phyloP scores from a whole-genome alignment of 2,113 vertebrate genomes.

The Albula goreensis region DNA sequence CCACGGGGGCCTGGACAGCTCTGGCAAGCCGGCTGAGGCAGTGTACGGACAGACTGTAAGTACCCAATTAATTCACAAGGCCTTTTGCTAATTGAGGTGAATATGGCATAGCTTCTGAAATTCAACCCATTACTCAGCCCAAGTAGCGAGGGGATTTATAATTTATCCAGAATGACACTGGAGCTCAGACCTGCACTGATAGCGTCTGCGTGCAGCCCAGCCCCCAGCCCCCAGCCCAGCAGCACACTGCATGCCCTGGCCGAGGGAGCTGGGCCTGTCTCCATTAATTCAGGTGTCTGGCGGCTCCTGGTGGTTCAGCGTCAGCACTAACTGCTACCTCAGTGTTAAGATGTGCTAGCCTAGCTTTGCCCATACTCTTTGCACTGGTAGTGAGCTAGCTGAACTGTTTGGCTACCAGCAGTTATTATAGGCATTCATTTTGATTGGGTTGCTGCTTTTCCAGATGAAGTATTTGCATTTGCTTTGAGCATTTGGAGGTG shows the following conservation, averaged over 20 bases:
- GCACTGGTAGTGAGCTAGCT: too few relatives aligned
- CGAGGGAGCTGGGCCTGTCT: neutral
- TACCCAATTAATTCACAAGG: constrained; percentile 19
- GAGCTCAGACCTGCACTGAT: neutral
- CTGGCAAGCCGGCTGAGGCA: constrained; percentile 90
- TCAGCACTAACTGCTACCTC: neutral
- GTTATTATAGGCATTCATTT: too few relatives aligned
- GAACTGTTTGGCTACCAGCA: too few relatives aligned
- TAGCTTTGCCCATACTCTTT: too few relatives aligned
- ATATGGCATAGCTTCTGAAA: constrained; percentile 3
- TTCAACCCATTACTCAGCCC: neutral
- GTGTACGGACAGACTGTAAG: constrained; percentile 94
- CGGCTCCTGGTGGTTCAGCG: neutral
- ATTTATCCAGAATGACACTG: neutral
- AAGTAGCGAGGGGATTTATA: neutral
- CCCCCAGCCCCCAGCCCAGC: too few relatives aligned
- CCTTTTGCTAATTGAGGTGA: constrained; percentile 9
- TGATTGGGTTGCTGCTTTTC: too few relatives aligned
- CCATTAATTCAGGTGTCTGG: neutral
- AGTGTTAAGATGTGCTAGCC: too few relatives aligned
- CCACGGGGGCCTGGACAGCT: constrained; percentile 91
- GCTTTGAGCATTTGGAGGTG: too few relatives aligned
- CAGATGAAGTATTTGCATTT: too few relatives aligned
- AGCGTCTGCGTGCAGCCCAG: neutral
- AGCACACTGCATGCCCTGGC: neutral